Percentiles rank a stretch among this genome's conserved stretches.
Conservation (phyloP, 2,888 invertebrate species). For the Conomelus anceps region DNA sequence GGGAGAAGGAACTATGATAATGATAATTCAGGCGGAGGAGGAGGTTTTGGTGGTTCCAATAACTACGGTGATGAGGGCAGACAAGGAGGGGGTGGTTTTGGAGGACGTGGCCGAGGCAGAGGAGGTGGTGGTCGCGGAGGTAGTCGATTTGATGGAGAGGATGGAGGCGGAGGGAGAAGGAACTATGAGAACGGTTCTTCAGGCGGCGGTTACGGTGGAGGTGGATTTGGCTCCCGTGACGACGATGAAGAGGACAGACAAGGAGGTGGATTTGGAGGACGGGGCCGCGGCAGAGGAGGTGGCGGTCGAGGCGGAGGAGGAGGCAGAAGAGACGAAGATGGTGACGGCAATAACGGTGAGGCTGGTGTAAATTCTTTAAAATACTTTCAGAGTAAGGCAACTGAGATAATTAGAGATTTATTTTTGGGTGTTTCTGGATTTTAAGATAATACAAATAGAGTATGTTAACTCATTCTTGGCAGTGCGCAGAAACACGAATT, state of each 20-base stretch:
- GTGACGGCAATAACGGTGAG: conserved; percentile 30
- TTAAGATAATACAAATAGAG: too few relatives aligned
- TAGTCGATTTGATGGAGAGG: conserved; percentile 31
- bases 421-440: too few relatives aligned
- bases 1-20: conserved; percentile 27
- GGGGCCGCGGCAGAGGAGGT: conserved; percentile 31
- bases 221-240: conserved; percentile 14
- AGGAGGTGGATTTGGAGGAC: conserved; percentile 27
- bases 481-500: too few relatives aligned
- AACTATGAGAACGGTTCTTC: conserved; percentile 20
- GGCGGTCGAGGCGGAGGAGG: conserved; percentile 31
- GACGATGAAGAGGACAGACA: conserved; percentile 23
- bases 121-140: neutral
- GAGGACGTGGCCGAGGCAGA: neutral
- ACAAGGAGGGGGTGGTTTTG: neutral
- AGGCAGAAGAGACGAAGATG: conserved; percentile 14
- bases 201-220: neutral
- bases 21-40: neutral
- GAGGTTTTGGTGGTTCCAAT: conserved; percentile 24
- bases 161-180: conserved; percentile 25
- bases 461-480: too few relatives aligned
- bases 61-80: neutral
- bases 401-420: too few relatives aligned
- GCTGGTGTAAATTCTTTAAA: too few relatives aligned
- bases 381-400: too few relatives aligned